A percentile compares a stretch with the other conserved stretches of the same genome.
Conservation (phyloP, 1,140 invertebrate genomes). For the Eriosoma lanigerum region DNA sequence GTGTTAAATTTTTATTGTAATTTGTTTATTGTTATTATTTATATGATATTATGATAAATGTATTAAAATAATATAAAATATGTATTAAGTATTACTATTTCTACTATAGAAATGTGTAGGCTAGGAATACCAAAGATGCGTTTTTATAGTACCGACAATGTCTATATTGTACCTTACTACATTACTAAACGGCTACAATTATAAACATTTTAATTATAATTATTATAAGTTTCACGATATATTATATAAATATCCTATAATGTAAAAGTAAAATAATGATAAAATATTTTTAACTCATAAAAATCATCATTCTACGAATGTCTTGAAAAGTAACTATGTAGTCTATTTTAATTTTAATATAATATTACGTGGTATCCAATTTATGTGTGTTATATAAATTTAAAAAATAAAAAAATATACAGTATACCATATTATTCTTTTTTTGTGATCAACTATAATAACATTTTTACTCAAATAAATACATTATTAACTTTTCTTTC, state of each 20-base stretch:
- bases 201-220: no score
- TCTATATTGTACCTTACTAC: background rate
- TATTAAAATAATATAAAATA: background rate
- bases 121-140: conserved; percentile 19
- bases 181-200: no score
- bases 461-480: no score
- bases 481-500: no score
- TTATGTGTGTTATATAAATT: conserved; percentile 16
- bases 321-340: background rate
- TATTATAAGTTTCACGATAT: background rate
- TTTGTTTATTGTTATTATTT: conserved; percentile 24
- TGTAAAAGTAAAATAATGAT: no score
- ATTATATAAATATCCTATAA: background rate
- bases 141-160: background rate
- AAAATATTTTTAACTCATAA: no score
- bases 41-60: background rate
- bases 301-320: background rate
- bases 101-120: conserved; percentile 1
- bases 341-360: no score
- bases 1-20: background rate
- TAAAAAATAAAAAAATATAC: background rate
- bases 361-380: background rate
- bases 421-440: background rate
- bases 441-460: background rate
- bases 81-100: background rate